A percentile compares a stretch with the other conserved stretches of the same genome.
Conservation (phyloP, 2,888 invertebrate genomes). For the Cynaeus angustus region DNA sequence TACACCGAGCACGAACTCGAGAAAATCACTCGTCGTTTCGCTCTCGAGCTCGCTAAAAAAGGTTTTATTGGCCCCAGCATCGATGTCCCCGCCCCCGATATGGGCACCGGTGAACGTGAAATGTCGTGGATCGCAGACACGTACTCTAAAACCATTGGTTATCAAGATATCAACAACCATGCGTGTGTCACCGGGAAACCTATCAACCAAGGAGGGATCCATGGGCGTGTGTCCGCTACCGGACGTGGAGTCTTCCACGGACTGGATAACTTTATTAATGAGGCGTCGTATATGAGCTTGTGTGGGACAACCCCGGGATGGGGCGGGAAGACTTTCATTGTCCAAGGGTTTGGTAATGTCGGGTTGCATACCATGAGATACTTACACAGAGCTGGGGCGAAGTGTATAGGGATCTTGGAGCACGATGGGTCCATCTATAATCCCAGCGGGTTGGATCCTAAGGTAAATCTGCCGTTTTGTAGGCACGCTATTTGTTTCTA, state of each 20-base stretch:
- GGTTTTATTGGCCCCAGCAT: constrained; percentile 97
- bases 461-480: too few relatives aligned
- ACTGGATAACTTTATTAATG: constrained; percentile 94
- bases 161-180: constrained; percentile 94
- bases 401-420: constrained; percentile 93
- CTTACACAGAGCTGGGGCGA: constrained; percentile 93
- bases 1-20: constrained; percentile 96
- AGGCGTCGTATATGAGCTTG: constrained; percentile 95
- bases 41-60: constrained; percentile 97
- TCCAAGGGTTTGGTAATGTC: constrained; percentile 98
- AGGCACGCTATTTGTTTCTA: too few relatives aligned
- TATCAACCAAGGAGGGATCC: constrained; percentile 97
- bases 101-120: constrained; percentile 97
- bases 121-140: constrained; percentile 99
- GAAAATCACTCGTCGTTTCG: constrained; percentile 96
- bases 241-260: constrained; percentile 97
- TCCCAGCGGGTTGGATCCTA: constrained; percentile 94
- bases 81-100: constrained; percentile 99
- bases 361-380: constrained; percentile 97
- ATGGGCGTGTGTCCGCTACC: constrained; percentile 97
- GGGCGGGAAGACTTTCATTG: constrained; percentile 96
- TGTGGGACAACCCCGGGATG: constrained; percentile 93
- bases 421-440: constrained; percentile 91
- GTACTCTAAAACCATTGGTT: constrained; percentile 95
- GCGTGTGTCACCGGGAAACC: constrained; percentile 99